phyloP scores from a whole-genome alignment of 2,888 invertebrate species.

The Leistus spinibarbis region DNA sequence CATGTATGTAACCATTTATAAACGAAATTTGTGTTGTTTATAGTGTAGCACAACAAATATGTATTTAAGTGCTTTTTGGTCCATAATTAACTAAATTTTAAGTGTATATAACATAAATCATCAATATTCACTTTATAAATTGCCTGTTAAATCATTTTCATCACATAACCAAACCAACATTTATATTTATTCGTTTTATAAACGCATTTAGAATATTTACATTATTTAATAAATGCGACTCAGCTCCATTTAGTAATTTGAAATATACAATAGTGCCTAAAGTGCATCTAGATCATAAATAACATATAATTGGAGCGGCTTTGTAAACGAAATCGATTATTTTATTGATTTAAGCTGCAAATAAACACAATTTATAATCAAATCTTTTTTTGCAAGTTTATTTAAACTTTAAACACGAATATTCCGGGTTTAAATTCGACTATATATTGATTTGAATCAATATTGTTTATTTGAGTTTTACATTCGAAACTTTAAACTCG shows the following conservation, averaged over 20 bases:
- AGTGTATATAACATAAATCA: background rate
- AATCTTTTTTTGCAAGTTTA: too few relatives aligned
- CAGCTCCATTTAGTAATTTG: conserved; percentile 5
- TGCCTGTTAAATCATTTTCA: background rate
- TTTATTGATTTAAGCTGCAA: too few relatives aligned
- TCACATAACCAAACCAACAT: background rate
- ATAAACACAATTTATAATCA: too few relatives aligned
- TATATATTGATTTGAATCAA: too few relatives aligned
- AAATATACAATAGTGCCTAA: conserved; percentile 34
- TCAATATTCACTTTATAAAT: background rate
- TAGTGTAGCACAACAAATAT: conserved; percentile 13
- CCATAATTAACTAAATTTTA: conserved; percentile 6
- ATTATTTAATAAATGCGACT: conserved; percentile 21
- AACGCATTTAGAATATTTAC: background rate
- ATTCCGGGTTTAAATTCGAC: too few relatives aligned
- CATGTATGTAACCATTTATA: conserved; percentile 21
- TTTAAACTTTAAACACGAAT: too few relatives aligned
- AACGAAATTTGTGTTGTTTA: conserved; percentile 31
- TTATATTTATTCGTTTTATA: background rate
- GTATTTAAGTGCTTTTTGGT: conserved; percentile 30
- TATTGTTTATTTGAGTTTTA: too few relatives aligned
- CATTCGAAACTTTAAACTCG: too few relatives aligned
- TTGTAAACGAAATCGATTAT: background rate
- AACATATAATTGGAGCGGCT: background rate
- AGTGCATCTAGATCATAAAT: conserved; percentile 23